Evolutionary conservation across 1,140 invertebrate genomes (phyloP), one percentile per base, ranked within the genome.

Genomic region (Carcinoscorpius rotundicauda): DNA sequence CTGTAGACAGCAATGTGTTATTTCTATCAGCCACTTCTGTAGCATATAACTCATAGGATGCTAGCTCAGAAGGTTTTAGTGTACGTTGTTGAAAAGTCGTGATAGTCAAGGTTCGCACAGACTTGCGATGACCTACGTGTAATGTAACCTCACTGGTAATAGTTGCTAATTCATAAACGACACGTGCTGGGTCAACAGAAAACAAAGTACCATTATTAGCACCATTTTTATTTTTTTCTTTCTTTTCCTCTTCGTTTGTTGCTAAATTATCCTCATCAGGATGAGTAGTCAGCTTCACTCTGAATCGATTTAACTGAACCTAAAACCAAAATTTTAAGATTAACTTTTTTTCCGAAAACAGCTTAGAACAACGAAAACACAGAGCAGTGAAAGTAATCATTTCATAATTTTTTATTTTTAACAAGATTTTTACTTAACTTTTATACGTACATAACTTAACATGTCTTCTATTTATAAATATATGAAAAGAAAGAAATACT

Each of bases 51-150:
- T 29, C 29, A 29, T 29, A 29, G 29, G 29, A 29, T 29, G 29
- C 29, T 29, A 29, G 29, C 29, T 70, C 88, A 86, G 51, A 89
- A 85, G 71, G 92, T 88, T 6, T 87, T 85, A 71, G 89, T 88
- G 72, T 93, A 87, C 10, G 91, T 76, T 73, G 93, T 88, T 60
- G 91, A 77, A 72, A 91, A 86, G 5, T 93, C 74, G 51, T 79
- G 64, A 66, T 70, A 11, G 73, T 72, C 3, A 72, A 50, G 6
- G 71, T 72, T 6, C 72, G 52, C 6, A 75, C 66, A 10, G 71
- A 65, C 52, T 69, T 65, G 9, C 66, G 62, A 51, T 66, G 52
- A 6, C 73, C 67, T 1, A 73, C 66, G 62, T 71, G 69, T 52
- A 69, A 66, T 29, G 70, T 72, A 8, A 74, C 65, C 51, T 71